phyloP scores from a whole-genome alignment of 2,888 invertebrate genomes.

The Drosophila parthenogenetica region DNA sequence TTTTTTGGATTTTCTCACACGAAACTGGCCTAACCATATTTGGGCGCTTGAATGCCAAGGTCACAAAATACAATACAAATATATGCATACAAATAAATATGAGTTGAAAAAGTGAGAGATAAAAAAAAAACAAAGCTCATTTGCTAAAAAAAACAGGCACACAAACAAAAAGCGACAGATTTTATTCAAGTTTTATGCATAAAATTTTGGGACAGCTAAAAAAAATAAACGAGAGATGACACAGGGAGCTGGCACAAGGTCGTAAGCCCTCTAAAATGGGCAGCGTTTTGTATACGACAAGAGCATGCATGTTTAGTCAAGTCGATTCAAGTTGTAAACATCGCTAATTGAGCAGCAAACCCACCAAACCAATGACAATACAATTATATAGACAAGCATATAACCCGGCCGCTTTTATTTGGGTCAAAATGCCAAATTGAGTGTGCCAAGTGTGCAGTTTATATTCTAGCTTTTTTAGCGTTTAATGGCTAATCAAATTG shows the following conservation, averaged over 20 bases:
- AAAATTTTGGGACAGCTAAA: constrained; percentile 45
- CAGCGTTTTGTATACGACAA: constrained; percentile 27
- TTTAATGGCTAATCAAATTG: constrained; percentile 61
- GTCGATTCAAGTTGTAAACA: constrained; percentile 22
- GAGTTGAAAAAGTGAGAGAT: constrained; percentile 11
- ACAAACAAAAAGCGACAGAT: constrained; percentile 35
- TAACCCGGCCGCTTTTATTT: constrained; percentile 48
- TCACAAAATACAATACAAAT: constrained; percentile 30
- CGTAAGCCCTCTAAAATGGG: constrained; percentile 54
- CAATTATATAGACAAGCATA: constrained; percentile 9
- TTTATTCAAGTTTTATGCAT: constrained; percentile 62
- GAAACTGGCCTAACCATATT: constrained; percentile 69
- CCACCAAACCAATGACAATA: constrained; percentile 30
- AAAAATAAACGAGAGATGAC: constrained; percentile 38
- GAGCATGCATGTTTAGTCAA: constrained; percentile 10
- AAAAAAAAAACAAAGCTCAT: constrained; percentile 34
- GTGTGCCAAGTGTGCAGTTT: constrained; percentile 63
- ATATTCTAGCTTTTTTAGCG: constrained; percentile 58
- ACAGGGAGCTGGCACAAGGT: constrained; percentile 45
- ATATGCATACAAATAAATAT: constrained; percentile 1
- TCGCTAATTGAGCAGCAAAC: constrained; percentile 41
- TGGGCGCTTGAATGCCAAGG: constrained; percentile 78
- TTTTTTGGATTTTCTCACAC: constrained; percentile 61
- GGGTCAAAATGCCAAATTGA: constrained; percentile 71
- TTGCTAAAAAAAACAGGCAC: constrained; percentile 55